Conservation (phyloP, 2,113 vertebrate species). For the Centropristis striata region DNA sequence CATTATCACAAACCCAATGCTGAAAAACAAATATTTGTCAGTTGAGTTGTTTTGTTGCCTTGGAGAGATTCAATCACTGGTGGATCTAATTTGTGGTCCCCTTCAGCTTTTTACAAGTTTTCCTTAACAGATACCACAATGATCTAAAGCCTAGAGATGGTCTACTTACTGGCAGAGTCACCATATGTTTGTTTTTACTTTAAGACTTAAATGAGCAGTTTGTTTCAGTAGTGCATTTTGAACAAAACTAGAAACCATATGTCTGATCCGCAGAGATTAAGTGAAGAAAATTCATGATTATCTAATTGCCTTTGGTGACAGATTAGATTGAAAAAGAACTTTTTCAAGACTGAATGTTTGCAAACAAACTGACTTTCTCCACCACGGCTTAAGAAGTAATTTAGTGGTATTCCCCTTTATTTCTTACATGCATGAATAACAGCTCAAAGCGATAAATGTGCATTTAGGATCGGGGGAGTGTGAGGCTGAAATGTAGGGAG, state of each 20-base stretch:
- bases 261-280: neutral
- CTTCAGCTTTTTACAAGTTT: neutral
- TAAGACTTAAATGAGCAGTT: neutral
- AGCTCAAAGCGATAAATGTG: slow-evolving; percentile 10
- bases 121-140: neutral
- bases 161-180: slow-evolving; percentile 15
- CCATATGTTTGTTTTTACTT: slow-evolving; percentile 16
- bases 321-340: no score
- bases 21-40: slow-evolving; percentile 31
- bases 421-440: slow-evolving; percentile 23
- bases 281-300: neutral
- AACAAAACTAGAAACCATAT: neutral
- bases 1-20: neutral
- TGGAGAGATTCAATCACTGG: slow-evolving; percentile 23
- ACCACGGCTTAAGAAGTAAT: neutral
- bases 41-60: neutral
- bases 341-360: neutral
- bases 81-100: slow-evolving; percentile 13
- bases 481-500: slow-evolving; percentile 64
- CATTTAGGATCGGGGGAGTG: slow-evolving; percentile 49
- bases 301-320: neutral
- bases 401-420: slow-evolving; percentile 4
- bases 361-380: neutral
- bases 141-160: slow-evolving; percentile 3
- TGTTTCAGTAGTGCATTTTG: neutral